Conservation (phyloP, 2,113 vertebrate genomes). For the Gymnarchus niloticus region DNA sequence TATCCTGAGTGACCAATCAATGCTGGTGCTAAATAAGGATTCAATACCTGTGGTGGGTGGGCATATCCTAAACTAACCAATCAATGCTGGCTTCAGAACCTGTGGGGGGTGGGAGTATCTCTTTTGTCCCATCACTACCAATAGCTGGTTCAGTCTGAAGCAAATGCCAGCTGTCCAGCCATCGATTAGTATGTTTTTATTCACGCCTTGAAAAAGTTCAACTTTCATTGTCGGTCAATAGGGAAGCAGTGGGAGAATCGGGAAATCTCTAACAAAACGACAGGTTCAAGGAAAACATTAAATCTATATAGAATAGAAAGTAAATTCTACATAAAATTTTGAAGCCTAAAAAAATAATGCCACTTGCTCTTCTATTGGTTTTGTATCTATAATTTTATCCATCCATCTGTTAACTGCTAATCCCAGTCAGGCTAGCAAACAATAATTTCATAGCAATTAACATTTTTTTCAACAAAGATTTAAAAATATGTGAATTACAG, state of each 20-base stretch:
- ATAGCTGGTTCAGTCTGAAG: no score
- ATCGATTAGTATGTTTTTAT: not conserved
- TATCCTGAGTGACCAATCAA: no score
- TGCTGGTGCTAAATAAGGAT: no score
- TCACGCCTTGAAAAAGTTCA: not conserved
- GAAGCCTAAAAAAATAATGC: not conserved
- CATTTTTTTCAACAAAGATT: no score
- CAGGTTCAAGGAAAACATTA: not conserved
- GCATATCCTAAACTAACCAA: no score
- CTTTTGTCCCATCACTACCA: no score
- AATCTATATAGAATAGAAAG: not conserved
- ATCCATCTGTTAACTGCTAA: no score
- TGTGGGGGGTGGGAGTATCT: no score
- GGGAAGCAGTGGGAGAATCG: not conserved
- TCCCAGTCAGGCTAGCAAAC: no score
- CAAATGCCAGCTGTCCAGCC: not conserved
- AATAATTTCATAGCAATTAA: no score
- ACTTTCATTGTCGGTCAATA: not conserved
- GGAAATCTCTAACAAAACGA: not conserved
- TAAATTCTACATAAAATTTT: not conserved
- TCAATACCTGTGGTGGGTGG: not conserved
- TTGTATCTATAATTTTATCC: not conserved
- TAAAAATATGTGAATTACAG: no score
- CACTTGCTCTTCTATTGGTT: not conserved
- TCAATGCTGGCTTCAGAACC: no score